phyloP scores from a whole-genome alignment of 2,797 vertebrate species.

The Sebastes diploproa region DNA sequence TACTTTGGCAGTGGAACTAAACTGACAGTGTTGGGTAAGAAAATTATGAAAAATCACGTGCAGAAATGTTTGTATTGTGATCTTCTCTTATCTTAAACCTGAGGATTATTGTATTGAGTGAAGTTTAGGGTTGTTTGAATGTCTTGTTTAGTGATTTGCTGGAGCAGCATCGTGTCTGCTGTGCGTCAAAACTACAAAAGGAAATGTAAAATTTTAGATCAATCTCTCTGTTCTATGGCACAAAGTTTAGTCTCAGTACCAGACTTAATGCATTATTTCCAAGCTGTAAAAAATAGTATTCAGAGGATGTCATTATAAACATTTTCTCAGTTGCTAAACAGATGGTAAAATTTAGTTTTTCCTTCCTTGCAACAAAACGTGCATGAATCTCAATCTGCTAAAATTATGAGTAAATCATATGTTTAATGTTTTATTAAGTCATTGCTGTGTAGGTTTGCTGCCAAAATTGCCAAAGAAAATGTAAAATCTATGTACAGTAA shows the following conservation, averaged over 20 bases:
- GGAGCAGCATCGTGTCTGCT: neutral
- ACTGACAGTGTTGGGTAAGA: constrained; percentile 71
- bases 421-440: no score
- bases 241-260: neutral
- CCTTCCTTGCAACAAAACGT: neutral
- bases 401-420: no score
- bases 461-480: no score
- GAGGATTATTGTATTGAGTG: neutral
- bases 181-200: neutral
- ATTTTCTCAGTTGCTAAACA: neutral
- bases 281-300: no score
- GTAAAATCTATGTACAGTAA: no score
- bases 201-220: fast-evolving
- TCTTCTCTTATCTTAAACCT: neutral
- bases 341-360: neutral
- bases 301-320: neutral
- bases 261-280: no score
- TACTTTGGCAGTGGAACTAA: constrained; percentile 68
- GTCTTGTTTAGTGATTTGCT: neutral
- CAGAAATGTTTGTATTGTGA: neutral
- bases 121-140: neutral
- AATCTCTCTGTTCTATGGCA: neutral
- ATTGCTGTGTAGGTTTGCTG: no score
- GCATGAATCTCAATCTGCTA: no score
- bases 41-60: neutral